phyloP scores from a whole-genome alignment of 2,797 vertebrate species.

The Chromobotia macracanthus region DNA sequence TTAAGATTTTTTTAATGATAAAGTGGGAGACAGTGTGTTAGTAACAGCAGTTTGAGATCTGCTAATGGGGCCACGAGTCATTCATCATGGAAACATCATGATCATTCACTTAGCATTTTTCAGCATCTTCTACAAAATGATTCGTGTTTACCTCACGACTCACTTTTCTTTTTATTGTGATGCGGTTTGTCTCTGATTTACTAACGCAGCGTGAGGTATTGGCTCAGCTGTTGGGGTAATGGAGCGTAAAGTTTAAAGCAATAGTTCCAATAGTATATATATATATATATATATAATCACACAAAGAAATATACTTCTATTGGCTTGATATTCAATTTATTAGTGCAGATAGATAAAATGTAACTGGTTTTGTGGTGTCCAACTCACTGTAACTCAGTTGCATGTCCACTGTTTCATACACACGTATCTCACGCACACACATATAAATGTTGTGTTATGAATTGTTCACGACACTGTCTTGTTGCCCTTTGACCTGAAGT shows the following conservation, averaged over 20 bases:
- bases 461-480: neutral
- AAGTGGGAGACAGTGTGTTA: constrained; percentile 66
- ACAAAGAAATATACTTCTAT: no score
- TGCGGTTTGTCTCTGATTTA: neutral
- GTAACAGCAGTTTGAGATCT: constrained; percentile 57
- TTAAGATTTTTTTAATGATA: constrained; percentile 64
- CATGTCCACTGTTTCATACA: no score
- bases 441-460: neutral
- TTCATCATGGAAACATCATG: constrained; percentile 70
- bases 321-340: no score
- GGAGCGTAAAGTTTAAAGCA: neutral
- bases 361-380: no score
- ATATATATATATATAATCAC: no score
- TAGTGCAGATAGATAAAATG: no score
- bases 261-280: no score
- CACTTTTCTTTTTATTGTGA: neutral
- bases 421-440: no score
- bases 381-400: no score
- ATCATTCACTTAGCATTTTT: constrained; percentile 63
- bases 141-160: constrained; percentile 12
- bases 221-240: neutral
- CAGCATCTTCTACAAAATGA: constrained; percentile 13
- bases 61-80: constrained; percentile 66
- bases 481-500: no score
- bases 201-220: neutral